Conservation (phyloP, 2,113 vertebrate genomes). For the Orycteropus afer region DNA sequence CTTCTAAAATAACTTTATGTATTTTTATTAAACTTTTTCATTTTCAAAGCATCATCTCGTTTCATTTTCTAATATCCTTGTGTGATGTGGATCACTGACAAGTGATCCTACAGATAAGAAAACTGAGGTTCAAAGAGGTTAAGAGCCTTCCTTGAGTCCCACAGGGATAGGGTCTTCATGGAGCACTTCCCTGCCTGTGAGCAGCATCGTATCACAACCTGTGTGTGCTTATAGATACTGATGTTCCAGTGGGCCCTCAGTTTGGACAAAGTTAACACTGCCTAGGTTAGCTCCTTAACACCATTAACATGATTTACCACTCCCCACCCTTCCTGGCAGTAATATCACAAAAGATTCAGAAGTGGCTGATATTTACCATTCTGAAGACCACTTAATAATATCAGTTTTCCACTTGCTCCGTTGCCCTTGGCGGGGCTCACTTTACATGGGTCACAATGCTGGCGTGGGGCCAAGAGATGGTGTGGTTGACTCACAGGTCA, state of each 20-base stretch:
- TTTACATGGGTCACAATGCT: slow-evolving; percentile 67
- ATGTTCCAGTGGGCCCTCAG: not conserved
- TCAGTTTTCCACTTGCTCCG: slow-evolving; percentile 69
- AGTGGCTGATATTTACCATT: slow-evolving; percentile 56
- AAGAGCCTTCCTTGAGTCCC: not conserved
- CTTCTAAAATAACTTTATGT: not conserved
- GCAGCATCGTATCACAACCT: not conserved
- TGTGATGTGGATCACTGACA: not conserved
- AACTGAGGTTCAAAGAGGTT: not conserved
- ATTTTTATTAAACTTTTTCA: not conserved
- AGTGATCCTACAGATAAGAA: not conserved
- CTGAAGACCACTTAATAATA: slow-evolving; percentile 72
- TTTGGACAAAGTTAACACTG: slow-evolving; percentile 54
- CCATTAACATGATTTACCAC: slow-evolving; percentile 50
- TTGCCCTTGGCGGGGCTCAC: slow-evolving; percentile 71
- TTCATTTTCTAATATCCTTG: not conserved
- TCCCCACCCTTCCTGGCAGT: slow-evolving; percentile 60
- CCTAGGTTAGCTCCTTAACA: slow-evolving; percentile 59
- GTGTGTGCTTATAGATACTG: not conserved
- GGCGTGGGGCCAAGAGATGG: slow-evolving; percentile 70
- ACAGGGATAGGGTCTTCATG: not conserved
- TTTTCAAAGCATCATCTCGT: not conserved
- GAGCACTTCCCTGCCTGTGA: not conserved
- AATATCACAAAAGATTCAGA: slow-evolving; percentile 63
- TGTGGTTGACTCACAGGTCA: slow-evolving; percentile 81